Evolutionary conservation across 2,113 vertebrate genomes (phyloP).

Genomic region (Thalassoma bifasciatum): DNA sequence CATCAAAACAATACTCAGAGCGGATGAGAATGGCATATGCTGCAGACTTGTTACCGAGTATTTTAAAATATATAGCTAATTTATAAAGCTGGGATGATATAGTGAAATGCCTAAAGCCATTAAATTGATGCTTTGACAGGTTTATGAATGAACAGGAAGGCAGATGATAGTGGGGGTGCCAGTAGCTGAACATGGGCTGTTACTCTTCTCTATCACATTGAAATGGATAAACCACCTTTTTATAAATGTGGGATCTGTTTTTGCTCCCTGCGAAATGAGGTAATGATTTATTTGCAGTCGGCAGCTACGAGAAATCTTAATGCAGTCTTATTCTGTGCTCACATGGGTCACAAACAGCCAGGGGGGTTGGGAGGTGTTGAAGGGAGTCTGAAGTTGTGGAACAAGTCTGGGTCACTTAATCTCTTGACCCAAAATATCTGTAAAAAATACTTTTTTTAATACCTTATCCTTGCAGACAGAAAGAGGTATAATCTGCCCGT

Average conservation of each 20-base stretch:
- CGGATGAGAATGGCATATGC: constrained; percentile 49
- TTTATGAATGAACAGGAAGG: constrained; percentile 49
- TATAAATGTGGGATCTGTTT: constrained; percentile 42
- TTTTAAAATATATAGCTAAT: constrained; percentile 26
- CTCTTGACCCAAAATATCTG: no score
- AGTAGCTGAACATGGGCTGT: constrained; percentile 35
- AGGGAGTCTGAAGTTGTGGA: neutral
- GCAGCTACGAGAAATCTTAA: constrained; percentile 59
- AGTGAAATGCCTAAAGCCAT: constrained; percentile 22
- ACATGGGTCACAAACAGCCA: constrained; percentile 32
- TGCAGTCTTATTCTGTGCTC: constrained; percentile 57
- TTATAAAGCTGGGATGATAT: constrained; percentile 23
- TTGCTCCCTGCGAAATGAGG: constrained; percentile 53
- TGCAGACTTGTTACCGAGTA: constrained; percentile 20
- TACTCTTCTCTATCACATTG: constrained; percentile 55
- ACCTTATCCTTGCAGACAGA: neutral
- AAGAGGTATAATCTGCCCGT: neutral
- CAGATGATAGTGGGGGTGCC: constrained; percentile 21
- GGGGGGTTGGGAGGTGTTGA: constrained; percentile 1
- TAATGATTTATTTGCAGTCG: constrained; percentile 71
- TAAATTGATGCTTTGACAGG: constrained; percentile 31
- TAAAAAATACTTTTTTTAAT: no score
- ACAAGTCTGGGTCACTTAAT: neutral
- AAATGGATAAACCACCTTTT: constrained; percentile 49
- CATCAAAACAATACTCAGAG: constrained; percentile 63